Evolutionary conservation across 2,797 vertebrate species (phyloP), one percentile per base, ranked within the genome.

Genomic region (Hydrophis major): DNA sequence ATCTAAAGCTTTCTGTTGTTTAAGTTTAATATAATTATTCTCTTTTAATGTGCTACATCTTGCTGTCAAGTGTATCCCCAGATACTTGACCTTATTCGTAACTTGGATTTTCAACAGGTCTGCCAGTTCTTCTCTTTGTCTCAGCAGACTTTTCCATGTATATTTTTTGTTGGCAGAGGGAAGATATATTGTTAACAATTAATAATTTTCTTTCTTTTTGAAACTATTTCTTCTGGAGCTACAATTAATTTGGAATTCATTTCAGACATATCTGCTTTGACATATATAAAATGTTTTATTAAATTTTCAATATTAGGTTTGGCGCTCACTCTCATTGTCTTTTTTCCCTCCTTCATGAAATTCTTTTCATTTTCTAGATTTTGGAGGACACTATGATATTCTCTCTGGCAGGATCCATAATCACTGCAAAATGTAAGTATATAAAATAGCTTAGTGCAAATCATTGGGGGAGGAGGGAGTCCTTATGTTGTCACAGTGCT

Each of bases 371-470:
- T 96, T 97, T 93, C 88, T 96, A 99, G 99, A 97, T 99, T 95
- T 97, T 99, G 97, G 99, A 99, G 97, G 99, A 99, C 96, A 98
- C 98, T 59, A 99, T 99, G 99, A 99, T 99, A 96, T 99, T 99
- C 97, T 98, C 98, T 91, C 95, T 99, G 96, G 98, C 99, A 10
- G 99, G 99, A 94, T 98, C 98, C 59, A 97, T 99, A 95, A 98
- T 99, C 96, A 98, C 99, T 11, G 99, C 99, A 93, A 99, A 99
- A 96, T 97, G 99, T 99, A 97, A 98, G 98, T 98, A 97, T 60
- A 93, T 91, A 89, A 93, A 87, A 22, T 42, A 78, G n/a, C 12
- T n/a, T 7, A 6, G 74, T 47, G 37, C 20, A 83, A 25, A 83
- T 83, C 37, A 83, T 47, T 47, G 37, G 20, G 4, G 13, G 12